Evolutionary conservation across 2,888 invertebrate genomes (phyloP), one percentile per base, ranked within the genome.

Genomic region (Calephelis perditalis): DNA sequence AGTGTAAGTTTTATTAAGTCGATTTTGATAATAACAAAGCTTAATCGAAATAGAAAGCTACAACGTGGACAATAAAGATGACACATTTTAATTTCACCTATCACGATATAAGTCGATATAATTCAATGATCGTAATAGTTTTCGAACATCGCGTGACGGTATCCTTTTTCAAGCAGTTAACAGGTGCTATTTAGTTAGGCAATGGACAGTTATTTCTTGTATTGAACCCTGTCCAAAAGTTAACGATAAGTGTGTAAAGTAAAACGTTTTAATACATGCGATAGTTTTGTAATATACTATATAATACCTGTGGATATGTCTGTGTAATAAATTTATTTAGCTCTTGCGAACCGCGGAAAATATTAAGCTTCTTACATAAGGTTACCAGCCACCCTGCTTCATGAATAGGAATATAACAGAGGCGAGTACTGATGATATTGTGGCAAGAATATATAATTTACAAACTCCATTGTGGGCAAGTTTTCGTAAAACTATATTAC

Each of bases 121-220:
- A 11, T 26, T 49, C 52, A 35, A 54, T 54, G 26, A 36, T 54
- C 35, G 52, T 54, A 54, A 54, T 54, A 35, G 52, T 35, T 81
- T 84, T 76, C 78, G 78, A 69, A 70, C 72, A 72, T 84, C 79
- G 85, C 81, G 83, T 82, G 79, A 71, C 52, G 10, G 3, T 35
- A 54, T 54, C 52, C 36, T 54, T 54, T 54, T 54, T 54, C 35
- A 54, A 54, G 35, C 35, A 26, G 52, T 54, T 54, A 54, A 54
- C 52, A 54, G 52, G 52, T 54, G 52, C 52, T 35, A 11, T 54
- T 54, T 54, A 54, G 35, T 54, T 54, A 35, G 52, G 52, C 52
- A 54, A 54, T 54, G 52, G 52, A 10, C 36, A 54, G 52, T 57
- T 45, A 45, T 37, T 59, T 49, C 43, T 35, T 60, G 58, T 60